Conservation (phyloP, 1,140 invertebrate genomes). For the Planococcus citri region DNA sequence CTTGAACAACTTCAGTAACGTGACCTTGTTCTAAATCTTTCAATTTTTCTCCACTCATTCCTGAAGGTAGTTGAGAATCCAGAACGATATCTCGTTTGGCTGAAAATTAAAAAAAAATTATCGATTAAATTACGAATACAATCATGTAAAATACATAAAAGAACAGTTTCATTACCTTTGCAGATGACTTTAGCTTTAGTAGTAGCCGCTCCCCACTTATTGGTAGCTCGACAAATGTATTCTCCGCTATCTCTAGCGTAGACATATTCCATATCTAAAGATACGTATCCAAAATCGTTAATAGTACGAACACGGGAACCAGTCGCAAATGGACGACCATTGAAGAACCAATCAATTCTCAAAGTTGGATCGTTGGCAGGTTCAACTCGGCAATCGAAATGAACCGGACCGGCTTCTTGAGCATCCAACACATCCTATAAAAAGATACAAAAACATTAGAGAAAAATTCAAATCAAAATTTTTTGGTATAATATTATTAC, state of each 20-base stretch:
- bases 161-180: slow-evolving; percentile 41
- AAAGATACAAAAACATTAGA: too few relatives aligned
- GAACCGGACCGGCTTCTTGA: slow-evolving; percentile 71
- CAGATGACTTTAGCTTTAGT: slow-evolving; percentile 71
- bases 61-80: slow-evolving; percentile 82
- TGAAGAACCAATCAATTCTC: slow-evolving; percentile 89
- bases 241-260: slow-evolving; percentile 74
- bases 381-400: slow-evolving; percentile 84
- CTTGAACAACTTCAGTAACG: slow-evolving; percentile 50
- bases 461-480: neutral
- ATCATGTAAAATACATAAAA: too few relatives aligned
- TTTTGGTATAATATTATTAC: neutral
- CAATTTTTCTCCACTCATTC: slow-evolving; percentile 82
- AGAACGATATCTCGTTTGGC: slow-evolving; percentile 72
- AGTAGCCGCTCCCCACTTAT: slow-evolving; percentile 70
- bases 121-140: neutral
- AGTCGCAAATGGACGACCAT: slow-evolving; percentile 75
- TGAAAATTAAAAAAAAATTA: slow-evolving; percentile 27
- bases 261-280: slow-evolving; percentile 73
- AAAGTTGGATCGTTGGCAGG: slow-evolving; percentile 73
- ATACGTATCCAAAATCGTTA: slow-evolving; percentile 87
- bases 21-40: slow-evolving; percentile 82
- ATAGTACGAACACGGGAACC: slow-evolving; percentile 79
- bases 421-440: slow-evolving; percentile 45
- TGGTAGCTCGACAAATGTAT: slow-evolving; percentile 71